These are phyloP conservation scores for Etheostoma spectabile DNA, from an alignment of 2,113 vertebrate genomes.

Conservation along the genomic window DNA sequence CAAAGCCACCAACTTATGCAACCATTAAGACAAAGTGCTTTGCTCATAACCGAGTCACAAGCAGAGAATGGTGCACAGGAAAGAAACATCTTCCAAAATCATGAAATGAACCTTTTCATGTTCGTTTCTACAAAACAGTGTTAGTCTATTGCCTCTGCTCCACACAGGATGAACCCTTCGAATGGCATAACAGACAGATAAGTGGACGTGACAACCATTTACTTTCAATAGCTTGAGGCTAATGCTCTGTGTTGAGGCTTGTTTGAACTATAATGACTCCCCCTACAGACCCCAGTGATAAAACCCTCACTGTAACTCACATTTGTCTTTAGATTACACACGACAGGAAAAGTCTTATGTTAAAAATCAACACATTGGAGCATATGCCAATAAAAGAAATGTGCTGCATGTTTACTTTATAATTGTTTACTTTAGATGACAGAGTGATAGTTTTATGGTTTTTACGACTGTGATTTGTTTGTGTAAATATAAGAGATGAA, in stretches of 20 bases:
- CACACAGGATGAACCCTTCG: constrained; percentile 32
- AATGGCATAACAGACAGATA: constrained; percentile 43
- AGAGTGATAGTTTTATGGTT: constrained; percentile 58
- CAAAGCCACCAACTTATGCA: constrained; percentile 16
- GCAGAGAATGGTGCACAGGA: background rate
- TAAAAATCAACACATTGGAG: constrained; percentile 1
- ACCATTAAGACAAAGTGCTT: constrained; percentile 17
- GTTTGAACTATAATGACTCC: constrained; percentile 59
- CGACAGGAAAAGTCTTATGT: constrained; percentile 9
- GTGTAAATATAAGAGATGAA: constrained; percentile 66
- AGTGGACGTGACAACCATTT: constrained; percentile 64
- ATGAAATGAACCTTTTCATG: background rate
- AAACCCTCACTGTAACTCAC: constrained; percentile 40
- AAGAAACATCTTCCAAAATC: constrained; percentile 8
- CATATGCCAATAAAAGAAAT: background rate
- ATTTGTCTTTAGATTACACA: constrained; percentile 47
- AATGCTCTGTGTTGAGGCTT: constrained; percentile 31
- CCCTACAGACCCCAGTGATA: constrained; percentile 22
- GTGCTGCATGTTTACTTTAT: background rate
- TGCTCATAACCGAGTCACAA: background rate
- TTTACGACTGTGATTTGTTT: constrained; percentile 58
- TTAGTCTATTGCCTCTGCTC: constrained; percentile 13
- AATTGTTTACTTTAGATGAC: constrained; percentile 53
- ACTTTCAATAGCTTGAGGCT: constrained; percentile 51
- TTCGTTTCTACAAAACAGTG: background rate